These are phyloP conservation scores for Scaptomyza tumidula DNA, from an alignment of 2,888 invertebrate species.

Conservation along the genomic window DNA sequence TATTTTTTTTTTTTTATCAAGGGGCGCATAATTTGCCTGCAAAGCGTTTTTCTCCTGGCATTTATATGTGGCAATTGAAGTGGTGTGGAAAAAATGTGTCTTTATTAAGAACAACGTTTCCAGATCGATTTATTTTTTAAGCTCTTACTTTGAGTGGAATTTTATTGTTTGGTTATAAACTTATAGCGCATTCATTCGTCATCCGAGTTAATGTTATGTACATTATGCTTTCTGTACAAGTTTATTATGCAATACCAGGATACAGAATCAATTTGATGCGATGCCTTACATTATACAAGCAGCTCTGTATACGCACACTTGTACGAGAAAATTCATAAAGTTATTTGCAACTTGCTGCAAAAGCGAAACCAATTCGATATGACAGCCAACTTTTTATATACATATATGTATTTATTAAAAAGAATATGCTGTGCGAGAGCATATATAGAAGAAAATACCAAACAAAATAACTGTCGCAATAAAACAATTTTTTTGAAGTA, in stretches of 20 bases:
- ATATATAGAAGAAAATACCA: constrained; percentile 57
- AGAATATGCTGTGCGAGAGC: constrained; percentile 43
- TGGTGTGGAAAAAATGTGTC: background rate
- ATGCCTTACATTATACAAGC: constrained; percentile 29
- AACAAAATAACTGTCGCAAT: constrained; percentile 79
- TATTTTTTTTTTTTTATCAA: constrained; percentile 44
- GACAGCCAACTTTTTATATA: constrained; percentile 50
- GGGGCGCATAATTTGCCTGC: constrained; percentile 21
- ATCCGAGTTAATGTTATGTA: constrained; percentile 22
- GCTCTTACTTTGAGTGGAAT: constrained; percentile 8
- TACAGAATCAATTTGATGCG: constrained; percentile 69
- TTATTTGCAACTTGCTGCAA: constrained; percentile 79
- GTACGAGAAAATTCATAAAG: constrained; percentile 65
- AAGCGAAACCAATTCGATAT: constrained; percentile 53
- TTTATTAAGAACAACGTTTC: background rate
- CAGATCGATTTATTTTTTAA: background rate
- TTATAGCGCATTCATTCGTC: background rate
- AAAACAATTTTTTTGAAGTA: constrained; percentile 82
- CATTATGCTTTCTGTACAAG: constrained; percentile 71
- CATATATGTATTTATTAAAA: constrained; percentile 21
- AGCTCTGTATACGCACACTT: constrained; percentile 8
- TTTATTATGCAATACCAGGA: constrained; percentile 71
- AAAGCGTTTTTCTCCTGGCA: constrained; percentile 13
- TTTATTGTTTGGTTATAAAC: constrained; percentile 14
- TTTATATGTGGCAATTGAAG: constrained; percentile 8